Evolutionary conservation across 2,113 vertebrate genomes (phyloP).

Genomic region (Eretmochelys imbricata): DNA sequence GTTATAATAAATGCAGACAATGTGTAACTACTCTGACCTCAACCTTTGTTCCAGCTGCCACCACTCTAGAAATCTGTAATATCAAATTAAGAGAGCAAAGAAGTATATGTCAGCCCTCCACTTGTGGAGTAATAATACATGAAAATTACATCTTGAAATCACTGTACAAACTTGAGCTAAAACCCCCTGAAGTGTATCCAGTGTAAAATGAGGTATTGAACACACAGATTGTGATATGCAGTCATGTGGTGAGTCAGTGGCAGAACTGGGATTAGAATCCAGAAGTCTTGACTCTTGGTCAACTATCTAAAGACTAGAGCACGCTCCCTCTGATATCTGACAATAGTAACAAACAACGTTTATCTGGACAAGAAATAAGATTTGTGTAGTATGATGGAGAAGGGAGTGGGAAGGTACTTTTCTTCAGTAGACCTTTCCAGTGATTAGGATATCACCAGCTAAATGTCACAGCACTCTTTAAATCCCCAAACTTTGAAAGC

Average conservation of each 20-base stretch:
- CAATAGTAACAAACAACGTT: not conserved
- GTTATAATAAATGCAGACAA: not conserved
- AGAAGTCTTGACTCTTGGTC: not conserved
- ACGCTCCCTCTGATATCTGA: not conserved
- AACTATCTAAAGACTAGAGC: not conserved
- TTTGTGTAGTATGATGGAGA: not conserved
- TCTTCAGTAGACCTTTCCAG: rapidly evolving
- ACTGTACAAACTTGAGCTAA: not conserved
- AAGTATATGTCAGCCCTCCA: not conserved
- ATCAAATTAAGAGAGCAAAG: not conserved
- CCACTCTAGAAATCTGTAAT: not conserved
- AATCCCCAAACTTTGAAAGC: not conserved
- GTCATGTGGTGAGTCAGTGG: not conserved
- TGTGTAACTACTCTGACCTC: not conserved
- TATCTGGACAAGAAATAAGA: not conserved
- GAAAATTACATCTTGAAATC: not conserved
- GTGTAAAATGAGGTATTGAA: not conserved
- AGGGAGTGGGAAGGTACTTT: not conserved
- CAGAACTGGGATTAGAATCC: not conserved
- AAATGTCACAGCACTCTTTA: not conserved
- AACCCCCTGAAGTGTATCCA: not conserved
- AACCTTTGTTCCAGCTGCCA: not conserved
- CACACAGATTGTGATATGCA: not conserved
- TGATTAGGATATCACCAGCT: not conserved
- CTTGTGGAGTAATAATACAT: not conserved